Percentiles rank a stretch among this genome's conserved stretches.
phyloP scores from a whole-genome alignment of 2,113 vertebrate genomes.

The Neopipo cinnamomea region DNA sequence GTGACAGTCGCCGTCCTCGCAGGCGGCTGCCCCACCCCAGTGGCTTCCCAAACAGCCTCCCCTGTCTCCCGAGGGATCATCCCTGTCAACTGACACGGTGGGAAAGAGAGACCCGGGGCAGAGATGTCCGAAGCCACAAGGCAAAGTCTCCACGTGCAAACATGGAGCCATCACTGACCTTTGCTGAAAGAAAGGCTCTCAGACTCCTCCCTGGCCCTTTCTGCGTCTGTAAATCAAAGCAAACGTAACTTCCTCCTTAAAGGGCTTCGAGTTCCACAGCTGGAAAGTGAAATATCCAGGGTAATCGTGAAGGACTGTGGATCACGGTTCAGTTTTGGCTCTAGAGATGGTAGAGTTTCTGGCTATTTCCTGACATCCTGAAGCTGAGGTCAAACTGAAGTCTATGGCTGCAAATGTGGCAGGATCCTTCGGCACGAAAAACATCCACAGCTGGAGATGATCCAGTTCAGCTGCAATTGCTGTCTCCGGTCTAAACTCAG shows the following conservation, averaged over 20 bases:
- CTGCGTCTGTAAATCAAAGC: background rate
- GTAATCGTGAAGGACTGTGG: fast-evolving
- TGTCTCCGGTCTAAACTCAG: background rate
- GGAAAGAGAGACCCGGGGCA: background rate
- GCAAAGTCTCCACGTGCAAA: fast-evolving
- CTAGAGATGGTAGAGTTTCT: background rate
- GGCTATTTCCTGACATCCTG: background rate
- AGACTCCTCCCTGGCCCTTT: background rate
- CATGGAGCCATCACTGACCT: background rate
- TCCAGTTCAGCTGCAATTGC: background rate
- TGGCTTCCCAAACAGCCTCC: background rate
- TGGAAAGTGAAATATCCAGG: background rate
- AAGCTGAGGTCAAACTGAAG: background rate
- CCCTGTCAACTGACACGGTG: background rate
- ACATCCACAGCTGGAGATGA: background rate
- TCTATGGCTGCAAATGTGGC: background rate
- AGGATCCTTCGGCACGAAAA: background rate
- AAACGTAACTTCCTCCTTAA: background rate
- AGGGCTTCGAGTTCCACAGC: fast-evolving
- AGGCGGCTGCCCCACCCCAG: fast-evolving
- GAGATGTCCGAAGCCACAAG: background rate
- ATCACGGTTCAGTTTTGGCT: background rate
- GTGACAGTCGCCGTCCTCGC: fast-evolving
- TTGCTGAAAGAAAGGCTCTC: background rate
- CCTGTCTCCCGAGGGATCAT: fast-evolving